These are phyloP conservation scores for Sarcophaga carnaria DNA, from an alignment of 2,888 invertebrate species.

Conservation along the genomic window DNA sequence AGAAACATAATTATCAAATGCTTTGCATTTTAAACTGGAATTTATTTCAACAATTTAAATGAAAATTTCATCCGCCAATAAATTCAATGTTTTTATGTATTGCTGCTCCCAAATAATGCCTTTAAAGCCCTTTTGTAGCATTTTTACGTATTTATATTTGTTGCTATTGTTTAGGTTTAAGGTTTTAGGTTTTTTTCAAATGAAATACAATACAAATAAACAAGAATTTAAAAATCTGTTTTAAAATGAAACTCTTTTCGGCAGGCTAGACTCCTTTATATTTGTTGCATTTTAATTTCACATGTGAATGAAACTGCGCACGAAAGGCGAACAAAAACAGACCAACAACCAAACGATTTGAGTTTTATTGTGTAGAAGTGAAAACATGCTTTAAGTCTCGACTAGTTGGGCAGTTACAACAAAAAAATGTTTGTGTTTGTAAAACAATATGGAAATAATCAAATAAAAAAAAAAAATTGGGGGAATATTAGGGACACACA, in stretches of 20 bases:
- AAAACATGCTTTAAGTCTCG: slow-evolving; percentile 26
- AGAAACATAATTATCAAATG: no score
- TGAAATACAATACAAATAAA: slow-evolving; percentile 35
- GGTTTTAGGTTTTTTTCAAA: not conserved
- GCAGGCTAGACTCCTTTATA: not conserved
- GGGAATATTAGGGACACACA: not conserved
- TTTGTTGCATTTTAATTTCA: slow-evolving; percentile 42
- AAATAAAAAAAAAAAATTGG: not conserved
- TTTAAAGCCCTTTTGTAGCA: no score
- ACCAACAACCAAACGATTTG: not conserved
- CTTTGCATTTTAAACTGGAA: no score
- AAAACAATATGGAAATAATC: slow-evolving; percentile 51
- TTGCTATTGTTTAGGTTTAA: no score
- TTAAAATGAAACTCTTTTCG: slow-evolving; percentile 1
- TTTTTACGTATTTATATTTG: no score
- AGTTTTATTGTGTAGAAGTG: slow-evolving; percentile 39
- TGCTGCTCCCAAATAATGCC: no score
- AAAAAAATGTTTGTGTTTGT: slow-evolving; percentile 49
- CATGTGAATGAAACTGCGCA: slow-evolving; percentile 19
- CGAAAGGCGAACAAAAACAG: no score
- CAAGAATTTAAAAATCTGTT: slow-evolving; percentile 32
- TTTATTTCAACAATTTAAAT: no score
- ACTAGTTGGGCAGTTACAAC: slow-evolving; percentile 9
- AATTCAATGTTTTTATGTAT: no score
- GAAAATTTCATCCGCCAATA: no score